Evolutionary conservation across 2,888 invertebrate genomes (phyloP), one percentile per base, ranked within the genome.

Genomic region (Incurvaria masculella): DNA sequence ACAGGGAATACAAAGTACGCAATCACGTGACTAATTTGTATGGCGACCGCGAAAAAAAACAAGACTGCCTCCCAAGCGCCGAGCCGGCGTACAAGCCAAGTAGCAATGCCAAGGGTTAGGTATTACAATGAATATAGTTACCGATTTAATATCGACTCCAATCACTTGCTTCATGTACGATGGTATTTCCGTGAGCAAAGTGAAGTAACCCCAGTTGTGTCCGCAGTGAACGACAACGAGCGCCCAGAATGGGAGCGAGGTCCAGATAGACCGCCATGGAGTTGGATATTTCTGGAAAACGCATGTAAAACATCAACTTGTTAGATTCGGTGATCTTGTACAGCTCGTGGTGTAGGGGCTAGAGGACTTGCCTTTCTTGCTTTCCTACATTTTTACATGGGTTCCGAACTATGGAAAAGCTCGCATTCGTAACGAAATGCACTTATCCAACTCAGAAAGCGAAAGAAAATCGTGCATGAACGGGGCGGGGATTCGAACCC

Each of bases 201-300:
- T 88, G 68, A 86, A 88, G 68, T 85, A 88, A 10, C 88, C 89
- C 87, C 88, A 90, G 57, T 86, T 87, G 55, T 87, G 86, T 0
- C 86, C 85, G 49, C 85, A 82, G 56, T 89, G 88, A 0, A 83
- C 83, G 1, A 86, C 68, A 14, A 74, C 67, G 16, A 86, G 63
- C 0, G 85, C 81, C 73, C 83, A 81, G 62, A 89, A 81, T 0
- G 88, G 87, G 2, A 81, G 54, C 0, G 87, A 88, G 0, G 81
- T 83, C 4, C 83, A 61, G n/a, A 89, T 86, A 23, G 73, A 66
- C n/a, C 59, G 58, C 87, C 87, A 89, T 0, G 89, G 89, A 0
- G 82, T 81, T 10, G 78, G 65, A 42, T 79, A 65, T 50, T 65
- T 68, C 85, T 86, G 63, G 1, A 57, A 60, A 11, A 4, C 26